A percentile compares a stretch with the other conserved stretches of the same genome.
Conservation (phyloP, 2,113 vertebrate genomes). For the Australoheros scitulus region DNA sequence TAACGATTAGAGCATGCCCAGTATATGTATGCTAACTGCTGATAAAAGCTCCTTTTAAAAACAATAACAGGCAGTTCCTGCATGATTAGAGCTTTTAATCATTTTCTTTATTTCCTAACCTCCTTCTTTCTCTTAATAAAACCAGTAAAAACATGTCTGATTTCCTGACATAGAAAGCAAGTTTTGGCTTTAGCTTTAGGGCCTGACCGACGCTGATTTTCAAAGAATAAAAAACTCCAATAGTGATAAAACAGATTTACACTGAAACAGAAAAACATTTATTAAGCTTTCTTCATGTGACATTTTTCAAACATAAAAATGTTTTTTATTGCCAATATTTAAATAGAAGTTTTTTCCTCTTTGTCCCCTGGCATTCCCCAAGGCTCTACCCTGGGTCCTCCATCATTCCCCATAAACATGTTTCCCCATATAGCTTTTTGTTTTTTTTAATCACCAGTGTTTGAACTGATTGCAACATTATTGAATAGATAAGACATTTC, state of each 20-base stretch:
- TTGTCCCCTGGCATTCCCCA: neutral
- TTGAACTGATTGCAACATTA: neutral
- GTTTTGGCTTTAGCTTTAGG: neutral
- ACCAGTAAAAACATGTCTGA: neutral
- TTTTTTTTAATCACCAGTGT: neutral
- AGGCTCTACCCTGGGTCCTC: neutral
- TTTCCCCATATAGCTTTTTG: neutral
- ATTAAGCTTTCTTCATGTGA: neutral
- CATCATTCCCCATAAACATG: neutral
- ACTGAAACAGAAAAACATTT: neutral
- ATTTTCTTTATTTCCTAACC: neutral
- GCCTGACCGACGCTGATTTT: neutral
- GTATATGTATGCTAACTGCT: neutral
- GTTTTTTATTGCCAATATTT: neutral
- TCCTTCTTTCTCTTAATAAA: neutral
- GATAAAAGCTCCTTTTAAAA: neutral
- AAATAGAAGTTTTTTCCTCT: neutral
- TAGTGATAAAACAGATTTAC: neutral
- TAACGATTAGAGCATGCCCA: neutral
- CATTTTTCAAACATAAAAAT: neutral
- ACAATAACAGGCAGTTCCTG: neutral
- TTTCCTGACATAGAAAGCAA: neutral
- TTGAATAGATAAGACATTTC: neutral
- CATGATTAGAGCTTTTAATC: constrained; percentile 28
- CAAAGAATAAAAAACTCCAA: neutral